A percentile compares a stretch with the other conserved stretches of the same genome.
Conservation (phyloP, 2,797 vertebrate genomes). For the Danio choprae region DNA sequence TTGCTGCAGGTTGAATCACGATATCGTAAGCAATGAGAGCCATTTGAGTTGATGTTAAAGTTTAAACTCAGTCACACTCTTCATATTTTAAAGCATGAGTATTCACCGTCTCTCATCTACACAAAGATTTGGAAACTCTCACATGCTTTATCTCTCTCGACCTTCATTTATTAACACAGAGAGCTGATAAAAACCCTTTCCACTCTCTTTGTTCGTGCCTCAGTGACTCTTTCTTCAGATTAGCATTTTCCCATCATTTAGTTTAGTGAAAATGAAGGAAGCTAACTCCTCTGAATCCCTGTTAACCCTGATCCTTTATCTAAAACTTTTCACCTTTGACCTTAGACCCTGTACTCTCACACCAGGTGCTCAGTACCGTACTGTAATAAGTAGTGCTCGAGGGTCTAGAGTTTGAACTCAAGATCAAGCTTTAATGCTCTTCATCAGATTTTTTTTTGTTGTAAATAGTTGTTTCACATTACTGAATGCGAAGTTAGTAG, state of each 20-base stretch:
- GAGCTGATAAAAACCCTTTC: constrained; percentile 24
- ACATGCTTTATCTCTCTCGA: constrained; percentile 32
- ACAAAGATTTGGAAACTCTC: neutral
- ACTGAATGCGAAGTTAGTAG: neutral
- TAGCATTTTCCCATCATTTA: constrained; percentile 3
- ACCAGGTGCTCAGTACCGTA: neutral
- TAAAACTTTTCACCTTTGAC: neutral
- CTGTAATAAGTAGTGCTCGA: neutral
- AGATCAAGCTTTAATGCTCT: constrained; percentile 1
- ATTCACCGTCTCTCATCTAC: neutral
- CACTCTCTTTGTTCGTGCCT: constrained; percentile 14
- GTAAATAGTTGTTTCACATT: neutral
- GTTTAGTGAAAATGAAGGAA: neutral
- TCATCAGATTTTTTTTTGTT: neutral
- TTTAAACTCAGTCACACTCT: constrained; percentile 19
- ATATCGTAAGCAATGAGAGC: neutral
- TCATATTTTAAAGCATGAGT: constrained; percentile 23
- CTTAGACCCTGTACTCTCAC: neutral
- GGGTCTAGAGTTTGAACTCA: constrained; percentile 1
- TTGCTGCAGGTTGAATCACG: neutral
- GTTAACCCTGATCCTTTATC: neutral
- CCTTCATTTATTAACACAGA: constrained; percentile 30
- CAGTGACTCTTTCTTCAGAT: neutral
- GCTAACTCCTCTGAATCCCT: neutral
- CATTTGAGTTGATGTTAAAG: constrained; percentile 13